A percentile compares a stretch with the other conserved stretches of the same genome.
Conservation (phyloP, 2,797 vertebrate genomes). For the Manis javanica region DNA sequence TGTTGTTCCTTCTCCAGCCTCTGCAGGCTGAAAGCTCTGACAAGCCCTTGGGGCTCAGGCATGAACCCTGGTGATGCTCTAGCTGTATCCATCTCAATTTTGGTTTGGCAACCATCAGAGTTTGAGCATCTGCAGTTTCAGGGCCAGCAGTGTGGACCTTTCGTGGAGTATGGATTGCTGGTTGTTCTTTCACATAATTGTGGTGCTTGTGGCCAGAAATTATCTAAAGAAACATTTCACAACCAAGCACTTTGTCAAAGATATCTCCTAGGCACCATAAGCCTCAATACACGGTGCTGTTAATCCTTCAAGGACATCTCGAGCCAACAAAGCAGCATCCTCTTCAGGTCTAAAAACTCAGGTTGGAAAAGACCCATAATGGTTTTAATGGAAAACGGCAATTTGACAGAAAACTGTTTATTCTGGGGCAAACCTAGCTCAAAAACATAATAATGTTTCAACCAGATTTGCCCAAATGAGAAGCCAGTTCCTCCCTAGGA, state of each 20-base stretch:
- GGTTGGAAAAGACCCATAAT: not conserved
- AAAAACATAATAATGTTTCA: not conserved
- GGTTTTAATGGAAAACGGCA: not conserved
- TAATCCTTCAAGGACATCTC: not conserved
- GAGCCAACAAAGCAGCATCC: not conserved
- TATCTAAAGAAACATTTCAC: not conserved
- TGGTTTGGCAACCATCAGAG: not conserved
- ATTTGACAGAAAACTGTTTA: not conserved
- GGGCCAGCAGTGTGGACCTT: not conserved
- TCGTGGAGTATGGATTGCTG: not conserved
- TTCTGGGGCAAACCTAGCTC: not conserved
- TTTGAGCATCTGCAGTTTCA: not conserved
- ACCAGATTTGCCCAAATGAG: not conserved
- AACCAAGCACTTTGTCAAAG: not conserved
- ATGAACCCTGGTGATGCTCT: not conserved
- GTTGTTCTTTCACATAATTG: conserved; percentile 54
- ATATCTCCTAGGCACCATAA: not conserved
- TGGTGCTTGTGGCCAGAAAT: not conserved
- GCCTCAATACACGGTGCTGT: not conserved
- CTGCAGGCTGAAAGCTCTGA: not conserved
- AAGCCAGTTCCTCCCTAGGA: not conserved
- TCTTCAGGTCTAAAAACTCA: not conserved
- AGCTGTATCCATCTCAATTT: conserved; percentile 50
- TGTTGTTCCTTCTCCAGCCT: not conserved
- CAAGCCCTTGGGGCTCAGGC: not conserved